These are phyloP conservation scores for Ditula angustiorana DNA, from an alignment of 2,888 invertebrate genomes.

Conservation along the genomic window DNA sequence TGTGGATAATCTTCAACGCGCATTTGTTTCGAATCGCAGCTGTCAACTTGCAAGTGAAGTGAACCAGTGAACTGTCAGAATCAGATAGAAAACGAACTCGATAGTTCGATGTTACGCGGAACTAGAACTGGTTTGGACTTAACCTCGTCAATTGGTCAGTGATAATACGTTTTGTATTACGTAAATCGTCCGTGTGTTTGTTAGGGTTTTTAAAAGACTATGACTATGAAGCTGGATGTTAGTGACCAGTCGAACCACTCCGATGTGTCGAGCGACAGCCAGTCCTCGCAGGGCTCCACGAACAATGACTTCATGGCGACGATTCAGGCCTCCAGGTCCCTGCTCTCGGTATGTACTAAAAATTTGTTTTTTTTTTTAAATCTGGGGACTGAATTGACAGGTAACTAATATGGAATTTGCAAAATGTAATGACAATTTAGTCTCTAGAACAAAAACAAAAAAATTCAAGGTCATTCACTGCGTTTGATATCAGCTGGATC, in stretches of 20 bases:
- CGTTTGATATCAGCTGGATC: slow-evolving; percentile 1
- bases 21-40: slow-evolving; percentile 65
- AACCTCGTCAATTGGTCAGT: slow-evolving; percentile 49
- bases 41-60: slow-evolving; percentile 72
- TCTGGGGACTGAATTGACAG: no score
- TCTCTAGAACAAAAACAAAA: no score
- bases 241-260: slow-evolving; percentile 87
- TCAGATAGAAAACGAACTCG: slow-evolving; percentile 45
- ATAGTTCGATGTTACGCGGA: slow-evolving; percentile 56
- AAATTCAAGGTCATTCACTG: slow-evolving; percentile 34
- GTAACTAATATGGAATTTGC: no score
- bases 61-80: slow-evolving; percentile 53
- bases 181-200: slow-evolving; percentile 53
- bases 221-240: slow-evolving; percentile 87
- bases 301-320: slow-evolving; percentile 77
- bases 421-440: no score
- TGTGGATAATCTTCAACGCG: slow-evolving; percentile 62
- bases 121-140: slow-evolving; percentile 52
- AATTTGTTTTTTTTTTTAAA: no score
- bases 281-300: slow-evolving; percentile 83
- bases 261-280: slow-evolving; percentile 86
- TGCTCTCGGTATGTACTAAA: slow-evolving; percentile 69
- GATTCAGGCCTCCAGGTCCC: slow-evolving; percentile 67
- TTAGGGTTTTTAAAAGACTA: slow-evolving; percentile 59
- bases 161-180: slow-evolving; percentile 54